Base-by-base conservation (phyloP, 1,140 invertebrate genomes). In the Pygmarrhopalites habei region DNA sequence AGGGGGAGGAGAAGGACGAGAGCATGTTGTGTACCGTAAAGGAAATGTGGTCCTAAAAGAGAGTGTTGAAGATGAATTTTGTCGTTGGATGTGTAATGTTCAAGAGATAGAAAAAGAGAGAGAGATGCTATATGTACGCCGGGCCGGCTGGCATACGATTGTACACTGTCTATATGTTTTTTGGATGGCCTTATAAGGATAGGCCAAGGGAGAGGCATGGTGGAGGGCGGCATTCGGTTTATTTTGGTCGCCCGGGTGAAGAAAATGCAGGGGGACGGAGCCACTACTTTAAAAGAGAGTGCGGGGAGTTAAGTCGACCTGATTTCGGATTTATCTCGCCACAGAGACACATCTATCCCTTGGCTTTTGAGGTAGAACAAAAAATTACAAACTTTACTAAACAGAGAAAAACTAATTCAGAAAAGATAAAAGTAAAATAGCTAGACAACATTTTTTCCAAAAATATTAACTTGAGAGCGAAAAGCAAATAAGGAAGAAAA, bases 171-270 rank as follows among this genome's bases (percentile, higher is more conserved):
- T 58, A 58, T 67, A 60, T 67, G 60, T 60, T 60, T 66, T 47
- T 57, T 61, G 56, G 64, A 69, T 69, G 68, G 58, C 68, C 68
- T 64, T 69, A 66, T 69, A 69, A 64, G 68, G 68, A 69, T 15
- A 35, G 32, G 32, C n/a, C n/a, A n/a, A 69, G 64, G 68, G 68
- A 62, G 62, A 64, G 61, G 62, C 58, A 63, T 60, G 61, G 58
- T 23, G 64, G 62, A 64, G 62, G 66, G 66, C 66, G 66, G 66
- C 58, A 53, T 29, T 55, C 57, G 57, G 68, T 66, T 69, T 69
- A 69, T 69, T 69, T 69, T 69, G 60, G 68, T 66, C 60, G 64
- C 65, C 68, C 68, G 64, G 68, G 68, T 65, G 51, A 58, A 60
- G 65, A 62, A 67, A 67, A 53, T 60, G 55, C 29, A 64, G 60